These are phyloP conservation scores for Octonoba sinensis DNA, from an alignment of 2,888 invertebrate genomes.

Conservation along the genomic window DNA sequence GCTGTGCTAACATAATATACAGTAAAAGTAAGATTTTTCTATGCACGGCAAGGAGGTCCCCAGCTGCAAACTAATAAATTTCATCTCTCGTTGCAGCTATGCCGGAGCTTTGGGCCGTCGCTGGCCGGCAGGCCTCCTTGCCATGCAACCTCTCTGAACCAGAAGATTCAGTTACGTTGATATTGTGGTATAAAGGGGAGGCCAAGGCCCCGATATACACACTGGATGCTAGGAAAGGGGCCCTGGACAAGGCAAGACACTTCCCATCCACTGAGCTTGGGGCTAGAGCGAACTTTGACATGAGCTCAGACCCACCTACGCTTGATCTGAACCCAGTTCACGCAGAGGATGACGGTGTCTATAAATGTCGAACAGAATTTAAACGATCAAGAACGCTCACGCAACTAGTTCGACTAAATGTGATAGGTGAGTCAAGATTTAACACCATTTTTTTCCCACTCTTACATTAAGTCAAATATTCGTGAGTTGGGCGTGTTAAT, in stretches of 20 bases:
- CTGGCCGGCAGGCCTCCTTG: slow-evolving; percentile 55
- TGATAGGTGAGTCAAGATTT: slow-evolving; percentile 57
- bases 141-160: slow-evolving; percentile 64
- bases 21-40: neutral
- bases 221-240: slow-evolving; percentile 55
- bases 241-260: slow-evolving; percentile 56
- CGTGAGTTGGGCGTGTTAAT: too few species aligned
- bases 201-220: slow-evolving; percentile 63
- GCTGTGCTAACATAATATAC: neutral
- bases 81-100: slow-evolving; percentile 64
- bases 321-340: slow-evolving; percentile 51
- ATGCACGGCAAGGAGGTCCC: slow-evolving; percentile 56
- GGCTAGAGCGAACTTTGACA: slow-evolving; percentile 54
- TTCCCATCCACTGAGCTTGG: slow-evolving; percentile 56
- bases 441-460: too few species aligned
- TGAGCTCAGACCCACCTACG: slow-evolving; percentile 42
- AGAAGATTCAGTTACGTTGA: slow-evolving; percentile 60
- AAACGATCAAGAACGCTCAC: slow-evolving; percentile 61
- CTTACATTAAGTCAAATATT: too few species aligned
- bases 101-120: slow-evolving; percentile 63
- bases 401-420: slow-evolving; percentile 48
- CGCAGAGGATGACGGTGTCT: slow-evolving; percentile 60
- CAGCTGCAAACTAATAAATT: slow-evolving; percentile 41
- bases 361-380: slow-evolving; percentile 62
- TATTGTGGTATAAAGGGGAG: slow-evolving; percentile 64